These are phyloP conservation scores for Terebella lapidaria DNA, from an alignment of 2,888 invertebrate genomes.

Conservation along the genomic window DNA sequence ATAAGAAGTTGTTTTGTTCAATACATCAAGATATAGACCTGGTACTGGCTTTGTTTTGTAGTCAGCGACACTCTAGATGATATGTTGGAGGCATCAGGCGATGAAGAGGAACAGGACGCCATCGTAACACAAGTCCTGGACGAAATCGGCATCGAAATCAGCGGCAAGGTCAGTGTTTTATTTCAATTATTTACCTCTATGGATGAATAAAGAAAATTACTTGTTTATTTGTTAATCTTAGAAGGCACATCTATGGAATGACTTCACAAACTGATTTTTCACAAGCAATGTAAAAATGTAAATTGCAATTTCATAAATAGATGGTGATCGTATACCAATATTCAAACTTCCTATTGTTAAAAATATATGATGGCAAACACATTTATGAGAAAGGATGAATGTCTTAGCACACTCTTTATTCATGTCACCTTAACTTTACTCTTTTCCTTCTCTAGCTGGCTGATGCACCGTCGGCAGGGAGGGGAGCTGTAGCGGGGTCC, in stretches of 20 bases:
- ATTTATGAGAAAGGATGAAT: too few species aligned
- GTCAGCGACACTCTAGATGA: conserved; percentile 88
- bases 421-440: too few species aligned
- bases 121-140: conserved; percentile 86
- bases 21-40: too few species aligned
- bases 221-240: too few species aligned
- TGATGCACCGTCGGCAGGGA: conserved; percentile 50
- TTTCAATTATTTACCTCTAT: background rate
- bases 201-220: too few species aligned
- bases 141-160: conserved; percentile 92
- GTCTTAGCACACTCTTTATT: too few species aligned
- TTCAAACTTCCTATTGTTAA: background rate
- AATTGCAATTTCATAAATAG: background rate
- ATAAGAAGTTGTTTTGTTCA: too few species aligned
- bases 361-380: background rate
- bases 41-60: too few species aligned
- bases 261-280: background rate
- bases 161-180: conserved; percentile 66
- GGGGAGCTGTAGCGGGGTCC: conserved; percentile 48
- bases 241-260: background rate
- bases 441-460: conserved; percentile 39
- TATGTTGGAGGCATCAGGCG: conserved; percentile 80
- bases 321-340: background rate
- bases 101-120: conserved; percentile 82
- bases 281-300: background rate